A percentile compares a stretch with the other conserved stretches of the same genome.
Evolutionary conservation across 23 tunicate genomes (phyloP).

Genomic region (Halocynthia roretzi): DNA sequence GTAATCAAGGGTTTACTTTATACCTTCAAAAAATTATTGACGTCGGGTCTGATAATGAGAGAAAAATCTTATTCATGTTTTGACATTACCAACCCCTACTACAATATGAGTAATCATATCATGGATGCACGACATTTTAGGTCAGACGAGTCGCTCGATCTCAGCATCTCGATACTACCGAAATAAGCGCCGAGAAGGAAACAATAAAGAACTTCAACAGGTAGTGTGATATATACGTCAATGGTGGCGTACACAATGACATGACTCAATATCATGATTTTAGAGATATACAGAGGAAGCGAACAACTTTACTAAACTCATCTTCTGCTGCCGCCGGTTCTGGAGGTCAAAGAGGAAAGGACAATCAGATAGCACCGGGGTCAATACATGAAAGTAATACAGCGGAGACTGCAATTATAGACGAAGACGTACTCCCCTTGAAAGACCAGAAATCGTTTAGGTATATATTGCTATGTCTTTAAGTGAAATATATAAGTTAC

Average conservation of each 20-base stretch:
- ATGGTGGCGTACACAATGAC: too few relatives aligned
- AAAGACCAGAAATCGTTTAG: constrained; percentile 8
- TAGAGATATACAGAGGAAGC: constrained; percentile 14
- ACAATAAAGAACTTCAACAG: constrained; percentile 36
- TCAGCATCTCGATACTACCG: background rate
- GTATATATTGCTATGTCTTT: background rate
- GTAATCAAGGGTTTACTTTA: too few relatives aligned
- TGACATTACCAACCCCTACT: too few relatives aligned
- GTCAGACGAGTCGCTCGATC: constrained; percentile 23
- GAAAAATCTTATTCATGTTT: too few relatives aligned
- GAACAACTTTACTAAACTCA: constrained; percentile 4
- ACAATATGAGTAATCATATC: too few relatives aligned
- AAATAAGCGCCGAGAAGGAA: constrained; percentile 32
- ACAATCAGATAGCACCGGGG: constrained; percentile 5
- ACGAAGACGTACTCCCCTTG: constrained; percentile 24
- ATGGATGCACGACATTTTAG: background rate
- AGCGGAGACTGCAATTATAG: background rate
- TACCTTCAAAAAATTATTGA: too few relatives aligned
- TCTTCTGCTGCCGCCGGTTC: background rate
- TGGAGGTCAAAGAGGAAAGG: background rate
- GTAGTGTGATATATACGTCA: background rate
- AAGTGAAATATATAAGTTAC: too few relatives aligned
- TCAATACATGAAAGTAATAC: constrained; percentile 1
- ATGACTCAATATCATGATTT: too few relatives aligned
- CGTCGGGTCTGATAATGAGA: too few relatives aligned